Evolutionary conservation across 2,888 invertebrate genomes (phyloP).

Genomic region (Melanostoma scalare): DNA sequence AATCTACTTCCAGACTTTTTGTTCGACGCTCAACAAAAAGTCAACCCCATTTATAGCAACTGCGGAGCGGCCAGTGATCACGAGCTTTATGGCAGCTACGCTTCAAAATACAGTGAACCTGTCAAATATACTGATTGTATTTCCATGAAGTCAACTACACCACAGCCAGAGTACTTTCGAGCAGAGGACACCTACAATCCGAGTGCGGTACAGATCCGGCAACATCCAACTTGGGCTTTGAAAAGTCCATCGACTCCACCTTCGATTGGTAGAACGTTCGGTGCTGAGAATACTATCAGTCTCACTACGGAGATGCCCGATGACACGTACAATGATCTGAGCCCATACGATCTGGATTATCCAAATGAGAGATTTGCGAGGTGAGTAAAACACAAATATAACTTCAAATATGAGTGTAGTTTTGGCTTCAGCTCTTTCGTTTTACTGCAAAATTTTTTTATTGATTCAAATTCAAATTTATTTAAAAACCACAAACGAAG

Average conservation of each 20-base stretch:
- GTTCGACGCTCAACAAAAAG: constrained; percentile 79
- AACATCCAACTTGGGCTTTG: constrained; percentile 69
- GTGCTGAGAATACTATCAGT: constrained; percentile 80
- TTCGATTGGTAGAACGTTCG: constrained; percentile 78
- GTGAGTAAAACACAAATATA: constrained; percentile 72
- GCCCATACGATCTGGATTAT: constrained; percentile 80
- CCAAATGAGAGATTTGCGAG: constrained; percentile 78
- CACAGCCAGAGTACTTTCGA: constrained; percentile 81
- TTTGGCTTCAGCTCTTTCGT: background rate
- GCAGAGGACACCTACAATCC: constrained; percentile 76
- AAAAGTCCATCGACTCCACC: constrained; percentile 73
- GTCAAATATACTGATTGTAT: constrained; percentile 79
- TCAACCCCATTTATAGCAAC: constrained; percentile 81
- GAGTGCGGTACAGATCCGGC: constrained; percentile 79
- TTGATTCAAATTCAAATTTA: background rate
- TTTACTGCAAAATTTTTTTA: background rate
- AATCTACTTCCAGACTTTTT: constrained; percentile 81
- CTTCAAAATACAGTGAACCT: constrained; percentile 77
- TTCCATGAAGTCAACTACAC: constrained; percentile 80
- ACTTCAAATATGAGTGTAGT: background rate
- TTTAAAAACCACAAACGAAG: constrained; percentile 40
- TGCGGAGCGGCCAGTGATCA: constrained; percentile 78
- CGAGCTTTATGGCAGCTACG: constrained; percentile 79
- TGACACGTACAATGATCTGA: constrained; percentile 78
- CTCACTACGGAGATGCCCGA: constrained; percentile 81